Conservation (phyloP, 2,113 vertebrate species). For the Barnardius zonarius region DNA sequence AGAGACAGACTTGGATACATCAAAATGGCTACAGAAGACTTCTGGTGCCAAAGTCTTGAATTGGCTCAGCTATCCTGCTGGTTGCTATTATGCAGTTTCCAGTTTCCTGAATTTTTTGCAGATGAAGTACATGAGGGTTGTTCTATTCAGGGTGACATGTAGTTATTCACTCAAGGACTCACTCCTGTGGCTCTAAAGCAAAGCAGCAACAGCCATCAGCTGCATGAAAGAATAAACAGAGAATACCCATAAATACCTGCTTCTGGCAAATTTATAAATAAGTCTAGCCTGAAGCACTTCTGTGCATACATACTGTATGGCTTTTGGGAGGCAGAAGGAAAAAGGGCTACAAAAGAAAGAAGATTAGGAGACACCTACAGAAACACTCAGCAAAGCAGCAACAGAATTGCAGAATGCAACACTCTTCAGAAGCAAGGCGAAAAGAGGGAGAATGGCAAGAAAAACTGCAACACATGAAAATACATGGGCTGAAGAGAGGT, state of each 20-base stretch:
- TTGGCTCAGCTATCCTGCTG: neutral
- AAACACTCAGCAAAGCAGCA: neutral
- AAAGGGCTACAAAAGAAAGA: neutral
- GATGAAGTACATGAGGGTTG: neutral
- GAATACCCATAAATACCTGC: neutral
- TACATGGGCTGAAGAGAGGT: neutral
- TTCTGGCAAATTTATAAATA: slow-evolving; percentile 13
- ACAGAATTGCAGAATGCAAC: fast-evolving
- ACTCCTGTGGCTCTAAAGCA: slow-evolving; percentile 21
- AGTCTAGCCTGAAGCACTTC: neutral
- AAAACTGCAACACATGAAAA: neutral
- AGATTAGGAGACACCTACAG: neutral
- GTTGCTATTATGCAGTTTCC: slow-evolving; percentile 18
- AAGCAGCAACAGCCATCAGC: neutral
- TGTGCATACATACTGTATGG: neutral
- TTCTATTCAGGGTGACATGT: neutral
- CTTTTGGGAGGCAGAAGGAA: neutral
- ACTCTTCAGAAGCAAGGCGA: neutral
- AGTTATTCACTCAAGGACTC: slow-evolving; percentile 52
- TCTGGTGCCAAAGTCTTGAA: neutral
- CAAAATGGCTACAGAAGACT: neutral
- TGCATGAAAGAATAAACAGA: neutral
- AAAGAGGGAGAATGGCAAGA: neutral
- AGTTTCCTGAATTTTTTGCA: slow-evolving; percentile 38
- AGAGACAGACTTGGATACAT: neutral